Conservation (phyloP, 2,113 vertebrate species). For the Xiphias gladius region DNA sequence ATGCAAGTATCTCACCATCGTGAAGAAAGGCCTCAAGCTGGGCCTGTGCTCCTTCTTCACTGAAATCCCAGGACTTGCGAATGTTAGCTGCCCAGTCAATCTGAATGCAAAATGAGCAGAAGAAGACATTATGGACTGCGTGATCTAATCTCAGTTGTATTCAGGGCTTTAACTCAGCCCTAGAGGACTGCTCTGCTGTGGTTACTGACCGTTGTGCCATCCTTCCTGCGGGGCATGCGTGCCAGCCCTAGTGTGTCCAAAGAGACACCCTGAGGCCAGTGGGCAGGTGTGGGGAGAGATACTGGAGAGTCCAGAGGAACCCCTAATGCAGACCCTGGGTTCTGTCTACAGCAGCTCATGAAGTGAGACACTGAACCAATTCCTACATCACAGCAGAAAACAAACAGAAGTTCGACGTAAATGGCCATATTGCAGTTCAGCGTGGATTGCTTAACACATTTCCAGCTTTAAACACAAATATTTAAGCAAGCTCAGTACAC, state of each 20-base stretch:
- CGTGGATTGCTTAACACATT: background rate
- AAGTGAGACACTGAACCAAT: conserved; percentile 85
- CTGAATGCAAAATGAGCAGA: conserved; percentile 58
- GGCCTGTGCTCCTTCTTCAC: conserved; percentile 80
- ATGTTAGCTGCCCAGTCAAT: conserved; percentile 85
- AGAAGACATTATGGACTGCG: background rate
- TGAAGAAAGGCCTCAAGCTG: conserved; percentile 76
- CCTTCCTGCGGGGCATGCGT: conserved; percentile 83
- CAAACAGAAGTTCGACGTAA: background rate
- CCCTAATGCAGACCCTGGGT: conserved; percentile 66
- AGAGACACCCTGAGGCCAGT: conserved; percentile 72
- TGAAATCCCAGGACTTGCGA: conserved; percentile 82
- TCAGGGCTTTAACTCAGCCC: background rate
- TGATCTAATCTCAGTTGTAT: background rate
- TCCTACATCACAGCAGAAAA: conserved; percentile 62
- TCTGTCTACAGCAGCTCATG: conserved; percentile 81
- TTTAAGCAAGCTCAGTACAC: background rate
- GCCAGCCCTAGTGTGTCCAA: conserved; percentile 75
- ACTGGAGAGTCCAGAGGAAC: conserved; percentile 73
- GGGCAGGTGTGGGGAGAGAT: conserved; percentile 72
- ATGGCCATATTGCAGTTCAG: background rate
- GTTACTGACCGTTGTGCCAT: conserved; percentile 78
- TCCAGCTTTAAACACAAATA: background rate
- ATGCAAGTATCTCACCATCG: conserved; percentile 68
- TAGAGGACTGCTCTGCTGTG: background rate